Evolutionary conservation across 2,797 vertebrate species (phyloP), one percentile per base, ranked within the genome.

Genomic region (Philypnodon macrostomus): DNA sequence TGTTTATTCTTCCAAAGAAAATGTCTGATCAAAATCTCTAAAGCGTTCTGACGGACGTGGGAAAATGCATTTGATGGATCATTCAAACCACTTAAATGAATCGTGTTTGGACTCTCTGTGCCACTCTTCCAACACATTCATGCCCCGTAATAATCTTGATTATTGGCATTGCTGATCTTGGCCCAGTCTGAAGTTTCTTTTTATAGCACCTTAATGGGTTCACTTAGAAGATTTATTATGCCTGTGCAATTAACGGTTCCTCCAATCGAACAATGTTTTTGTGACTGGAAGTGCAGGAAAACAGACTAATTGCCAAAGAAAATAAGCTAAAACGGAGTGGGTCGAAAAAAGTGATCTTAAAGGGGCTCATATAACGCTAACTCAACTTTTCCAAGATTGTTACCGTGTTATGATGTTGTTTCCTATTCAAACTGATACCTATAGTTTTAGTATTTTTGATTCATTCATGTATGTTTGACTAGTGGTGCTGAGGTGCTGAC

Each of bases 211-310:
- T 40, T 70, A 79, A 73, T 77, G 57, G 60, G 27, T 14, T 14
- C 1, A 7, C 56, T 77, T 50, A 38, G 34, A 52, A 57, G 62
- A 73, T 81, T 69, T 70, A 79, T 67, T 2, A 47, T 35, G 49
- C 41, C 40, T 36, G 29, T n/a, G 26, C 62, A 70, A 66, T 73
- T 71, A 69, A 69, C 73, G 57, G 50, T 32, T 66, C 29, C 35
- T 32, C 34, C 36, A 34, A 71, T 67, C 31, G 40, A 80, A 67
- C 61, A n/a, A 29, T 56, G 62, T 63, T 67, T 57, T 63, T 70
- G 60, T 59, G 69, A 53, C 57, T 58, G 57, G 70, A 50, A 63
- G 65, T 42, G 49, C 69, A 57, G 44, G 47, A 60, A 35, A 47
- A n/a, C 10, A 13, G 6, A 17, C 34, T 2, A 17, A 47, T 32